Base-by-base conservation (phyloP, 2,888 invertebrate genomes). In the Margaritifera margaritifera region DNA sequence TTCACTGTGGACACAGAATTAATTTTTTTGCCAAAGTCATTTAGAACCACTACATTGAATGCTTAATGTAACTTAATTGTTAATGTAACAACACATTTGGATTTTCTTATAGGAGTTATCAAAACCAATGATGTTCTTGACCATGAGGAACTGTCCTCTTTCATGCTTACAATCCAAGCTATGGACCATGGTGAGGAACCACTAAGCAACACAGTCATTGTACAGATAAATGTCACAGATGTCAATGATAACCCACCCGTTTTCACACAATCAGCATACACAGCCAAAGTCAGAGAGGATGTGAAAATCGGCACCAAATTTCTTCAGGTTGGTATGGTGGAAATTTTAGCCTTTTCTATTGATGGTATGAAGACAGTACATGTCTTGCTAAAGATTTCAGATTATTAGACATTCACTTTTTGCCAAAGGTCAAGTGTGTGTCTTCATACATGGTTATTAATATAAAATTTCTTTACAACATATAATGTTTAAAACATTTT, bases 161-260 rank as follows among this genome's bases (percentile, higher is more conserved):
- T 96, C 89, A 94, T 95, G 81, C 91, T 98, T 66, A 96, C 96
- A 0, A 94, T 97, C 75, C 95, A 96, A 90, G 97, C 97, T 4
- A 92, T 95, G 27, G 98, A 98, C 90, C 95, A 95, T 0, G 97
- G 97, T 11, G 92, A 93, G 22, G 96, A 96, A 4, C 96, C 98
- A 20, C 92, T 98, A 57, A 95, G 95, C 88, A 96, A 95, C 89
- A 94, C 95, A 77, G 95, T 96, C 6, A 93, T 94, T 24, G 93
- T 97, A 67, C 96, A 96, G 89, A 93, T 98, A 77, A 94, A 95
- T 11, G 82, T 89, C 55, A 85, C 86, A 6, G 89, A 89, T 72
- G 77, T 85, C 64, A 89, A 89, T 68, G 88, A 88, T 75, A 87
- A 86, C 64, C 74, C 85, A 42, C 88, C 89, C 6, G 72, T 75